Evolutionary conservation across 2,797 vertebrate genomes (phyloP).

Genomic region (Coreius guichenoti): DNA sequence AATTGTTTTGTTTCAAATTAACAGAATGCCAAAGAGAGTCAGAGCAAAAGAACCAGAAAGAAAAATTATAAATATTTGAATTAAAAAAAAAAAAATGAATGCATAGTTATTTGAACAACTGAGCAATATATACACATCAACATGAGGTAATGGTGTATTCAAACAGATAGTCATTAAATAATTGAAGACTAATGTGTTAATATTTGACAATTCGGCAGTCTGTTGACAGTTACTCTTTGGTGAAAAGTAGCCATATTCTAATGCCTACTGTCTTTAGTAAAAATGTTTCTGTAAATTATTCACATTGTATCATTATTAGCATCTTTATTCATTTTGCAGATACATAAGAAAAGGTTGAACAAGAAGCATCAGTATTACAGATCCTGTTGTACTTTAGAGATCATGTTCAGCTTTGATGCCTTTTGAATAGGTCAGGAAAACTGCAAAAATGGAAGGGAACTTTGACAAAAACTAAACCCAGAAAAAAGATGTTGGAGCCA

Average conservation of each 20-base stretch:
- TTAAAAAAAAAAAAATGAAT: neutral
- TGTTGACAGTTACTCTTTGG: neutral
- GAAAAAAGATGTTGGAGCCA: neutral
- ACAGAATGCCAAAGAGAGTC: neutral
- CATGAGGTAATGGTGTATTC: neutral
- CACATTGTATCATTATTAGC: neutral
- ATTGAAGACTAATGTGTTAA: neutral
- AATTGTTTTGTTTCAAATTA: neutral
- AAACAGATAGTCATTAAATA: neutral
- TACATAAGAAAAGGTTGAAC: neutral
- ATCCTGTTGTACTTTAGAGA: constrained; percentile 44
- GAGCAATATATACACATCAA: neutral
- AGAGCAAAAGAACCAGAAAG: neutral
- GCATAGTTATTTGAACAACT: neutral
- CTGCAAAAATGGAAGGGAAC: neutral
- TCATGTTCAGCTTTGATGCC: neutral
- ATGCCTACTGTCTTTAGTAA: neutral
- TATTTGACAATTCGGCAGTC: neutral
- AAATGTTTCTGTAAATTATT: neutral
- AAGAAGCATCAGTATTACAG: neutral
- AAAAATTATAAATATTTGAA: neutral
- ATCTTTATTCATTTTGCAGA: neutral
- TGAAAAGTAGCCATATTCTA: neutral
- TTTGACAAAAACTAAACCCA: neutral
- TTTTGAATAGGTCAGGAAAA: neutral